Conservation (phyloP, 2,113 vertebrate genomes). For the Dasyornis broadbenti region DNA sequence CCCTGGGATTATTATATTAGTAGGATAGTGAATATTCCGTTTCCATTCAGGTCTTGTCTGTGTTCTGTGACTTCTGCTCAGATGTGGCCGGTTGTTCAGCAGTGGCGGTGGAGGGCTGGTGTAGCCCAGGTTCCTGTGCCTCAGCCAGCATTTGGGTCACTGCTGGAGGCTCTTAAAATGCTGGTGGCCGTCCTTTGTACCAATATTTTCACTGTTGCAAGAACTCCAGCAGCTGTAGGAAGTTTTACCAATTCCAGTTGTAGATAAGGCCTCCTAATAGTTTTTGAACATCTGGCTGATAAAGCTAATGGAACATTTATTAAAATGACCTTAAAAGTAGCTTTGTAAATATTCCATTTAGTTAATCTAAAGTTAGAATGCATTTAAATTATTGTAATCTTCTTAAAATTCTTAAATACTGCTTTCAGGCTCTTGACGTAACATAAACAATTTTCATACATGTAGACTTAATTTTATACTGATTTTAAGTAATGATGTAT, state of each 20-base stretch:
- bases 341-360: conserved; percentile 55
- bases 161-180: neutral
- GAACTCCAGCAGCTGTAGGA: neutral
- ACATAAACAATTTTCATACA: conserved; percentile 38
- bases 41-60: neutral
- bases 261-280: neutral
- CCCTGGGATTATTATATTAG: neutral
- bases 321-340: conserved; percentile 14
- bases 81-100: neutral
- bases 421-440: conserved; percentile 49
- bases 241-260: neutral
- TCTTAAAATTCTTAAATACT: conserved; percentile 35
- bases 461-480: conserved; percentile 62
- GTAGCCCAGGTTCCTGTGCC: neutral
- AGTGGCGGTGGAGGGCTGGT: neutral
- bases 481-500: conserved; percentile 61
- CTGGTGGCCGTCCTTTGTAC: neutral
- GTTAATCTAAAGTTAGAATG: conserved; percentile 17
- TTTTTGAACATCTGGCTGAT: neutral
- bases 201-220: neutral
- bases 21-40: neutral
- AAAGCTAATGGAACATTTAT: neutral
- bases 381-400: conserved; percentile 55
- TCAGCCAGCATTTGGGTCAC: neutral
- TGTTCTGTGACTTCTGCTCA: neutral